Conservation (phyloP, 2,113 vertebrate genomes). For the Lathamus discolor region DNA sequence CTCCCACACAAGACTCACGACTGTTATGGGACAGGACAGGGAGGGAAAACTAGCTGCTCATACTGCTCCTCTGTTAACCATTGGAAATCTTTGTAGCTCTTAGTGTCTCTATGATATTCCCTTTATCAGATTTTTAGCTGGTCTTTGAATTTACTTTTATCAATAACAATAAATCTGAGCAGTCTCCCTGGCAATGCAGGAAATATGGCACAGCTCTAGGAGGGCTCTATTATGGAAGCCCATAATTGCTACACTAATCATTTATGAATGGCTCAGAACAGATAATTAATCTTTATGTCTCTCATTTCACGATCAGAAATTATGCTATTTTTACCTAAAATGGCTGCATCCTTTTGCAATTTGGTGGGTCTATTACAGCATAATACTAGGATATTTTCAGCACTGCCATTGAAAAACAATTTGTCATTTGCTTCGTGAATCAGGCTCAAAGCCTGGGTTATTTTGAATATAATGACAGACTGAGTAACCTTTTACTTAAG, state of each 20-base stretch:
- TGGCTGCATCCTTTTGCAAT: slow-evolving; percentile 59
- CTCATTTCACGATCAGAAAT: slow-evolving; percentile 56
- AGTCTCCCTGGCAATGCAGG: slow-evolving; percentile 21
- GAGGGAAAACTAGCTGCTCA: neutral
- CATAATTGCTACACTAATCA: slow-evolving; percentile 39
- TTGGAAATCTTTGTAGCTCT: neutral
- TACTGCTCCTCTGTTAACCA: neutral
- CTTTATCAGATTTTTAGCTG: slow-evolving; percentile 5
- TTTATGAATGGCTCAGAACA: slow-evolving; percentile 59
- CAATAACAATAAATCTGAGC: slow-evolving; percentile 43
- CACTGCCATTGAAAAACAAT: slow-evolving; percentile 59
- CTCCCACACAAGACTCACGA: neutral
- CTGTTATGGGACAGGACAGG: neutral
- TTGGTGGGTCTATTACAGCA: slow-evolving; percentile 51
- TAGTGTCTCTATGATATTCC: neutral
- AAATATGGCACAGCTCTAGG: slow-evolving; percentile 19
- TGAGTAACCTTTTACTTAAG: slow-evolving; percentile 62
- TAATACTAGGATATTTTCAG: slow-evolving; percentile 60
- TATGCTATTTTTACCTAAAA: slow-evolving; percentile 63
- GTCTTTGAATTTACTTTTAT: slow-evolving; percentile 38
- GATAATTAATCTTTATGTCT: slow-evolving; percentile 65
- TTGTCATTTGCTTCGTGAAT: slow-evolving; percentile 65
- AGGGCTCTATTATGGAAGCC: slow-evolving; percentile 33
- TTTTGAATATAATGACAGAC: slow-evolving; percentile 64
- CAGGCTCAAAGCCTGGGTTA: slow-evolving; percentile 58